Conservation (phyloP, 2,797 vertebrate genomes). For the Thripadectes ignobilis region DNA sequence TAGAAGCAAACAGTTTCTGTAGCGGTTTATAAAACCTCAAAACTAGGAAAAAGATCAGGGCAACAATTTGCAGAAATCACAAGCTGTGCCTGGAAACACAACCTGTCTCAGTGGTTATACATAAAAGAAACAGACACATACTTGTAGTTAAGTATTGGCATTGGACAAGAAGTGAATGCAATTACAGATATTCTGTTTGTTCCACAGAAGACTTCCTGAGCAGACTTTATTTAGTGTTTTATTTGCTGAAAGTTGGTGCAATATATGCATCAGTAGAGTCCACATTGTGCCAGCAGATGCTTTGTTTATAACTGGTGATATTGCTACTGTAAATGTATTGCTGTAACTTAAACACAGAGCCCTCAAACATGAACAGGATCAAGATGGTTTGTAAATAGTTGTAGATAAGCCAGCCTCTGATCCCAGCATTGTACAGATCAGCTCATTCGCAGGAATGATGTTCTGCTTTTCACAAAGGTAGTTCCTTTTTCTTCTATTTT, state of each 20-base stretch:
- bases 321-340: background rate
- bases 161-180: background rate
- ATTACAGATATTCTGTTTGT: background rate
- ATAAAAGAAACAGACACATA: background rate
- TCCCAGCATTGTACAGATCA: background rate
- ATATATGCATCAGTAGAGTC: background rate
- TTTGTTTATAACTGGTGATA: background rate
- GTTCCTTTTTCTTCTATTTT: background rate
- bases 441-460: background rate
- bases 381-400: background rate
- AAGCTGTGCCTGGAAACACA: background rate
- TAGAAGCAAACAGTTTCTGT: background rate
- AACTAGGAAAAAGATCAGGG: background rate
- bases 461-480: conserved; percentile 9
- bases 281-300: background rate
- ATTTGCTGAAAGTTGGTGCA: background rate
- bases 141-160: background rate
- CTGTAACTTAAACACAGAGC: conserved; percentile 1
- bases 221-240: background rate
- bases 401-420: background rate
- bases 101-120: background rate
- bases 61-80: background rate
- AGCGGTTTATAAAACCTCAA: background rate
- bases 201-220: conserved; percentile 2
- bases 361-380: background rate